Evolutionary conservation across 2,797 vertebrate species (phyloP), one percentile per base, ranked within the genome.

Genomic region (Florisuga fusca): DNA sequence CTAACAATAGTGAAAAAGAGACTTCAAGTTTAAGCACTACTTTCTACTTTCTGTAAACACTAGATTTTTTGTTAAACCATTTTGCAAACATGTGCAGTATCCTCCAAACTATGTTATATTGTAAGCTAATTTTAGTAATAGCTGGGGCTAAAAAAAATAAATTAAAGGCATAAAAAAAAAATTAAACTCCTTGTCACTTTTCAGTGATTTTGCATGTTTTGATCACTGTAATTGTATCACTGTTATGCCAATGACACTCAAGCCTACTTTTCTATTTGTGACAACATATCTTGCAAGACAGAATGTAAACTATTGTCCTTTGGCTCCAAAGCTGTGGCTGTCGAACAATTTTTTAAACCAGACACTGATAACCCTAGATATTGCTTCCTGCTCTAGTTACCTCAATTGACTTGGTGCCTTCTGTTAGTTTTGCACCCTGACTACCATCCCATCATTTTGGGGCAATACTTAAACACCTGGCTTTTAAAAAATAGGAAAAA

Each of bases 241-340:
- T 71, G 62, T 58, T 87, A 50, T 16, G 31, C 18, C 80, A 83
- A 53, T 58, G 66, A 84, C 77, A 73, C 48, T 77, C 82, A 76
- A 82, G n/a, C 43, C 76, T 75, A 36, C 36, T 66, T 85, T 89
- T 80, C 59, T 88, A 34, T 84, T 84, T 87, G 77, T 13, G 36
- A 58, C 22, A 79, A 91, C 90, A 31, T 12, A 94, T 91, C 89
- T 85, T 76, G 36, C 55, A 79, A 91, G 88, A 69, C 54, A 93
- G 74, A 84, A 94, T 26, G 45, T 33, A 91, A 90, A 82, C 36
- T 36, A 62, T 38, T 50, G 15, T 43, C 50, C 93, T 86, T 58
- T 76, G 62, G 61, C 58, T 88, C 73, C 22, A 2, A 76, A 94
- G 18, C 14, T 67, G 19, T 8, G 12, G 41, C 5, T 81, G 17